These are phyloP conservation scores for Phyllotreta striolata DNA, from an alignment of 2,888 invertebrate species.

Conservation along the genomic window DNA sequence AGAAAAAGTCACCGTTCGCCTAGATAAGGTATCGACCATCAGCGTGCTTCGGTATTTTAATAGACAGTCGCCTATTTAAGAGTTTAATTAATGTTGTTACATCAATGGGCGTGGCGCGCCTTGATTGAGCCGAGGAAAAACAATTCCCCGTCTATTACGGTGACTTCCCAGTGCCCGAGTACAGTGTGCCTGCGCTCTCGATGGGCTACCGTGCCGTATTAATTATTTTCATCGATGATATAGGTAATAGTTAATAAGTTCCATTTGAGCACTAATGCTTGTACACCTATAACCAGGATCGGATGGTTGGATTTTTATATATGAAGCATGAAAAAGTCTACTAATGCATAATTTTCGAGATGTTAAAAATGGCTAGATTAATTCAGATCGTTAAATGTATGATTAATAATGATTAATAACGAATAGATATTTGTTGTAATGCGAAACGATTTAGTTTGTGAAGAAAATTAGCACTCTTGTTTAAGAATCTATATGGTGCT, in stretches of 20 bases:
- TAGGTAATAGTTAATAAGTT: slow-evolving; percentile 14
- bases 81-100: slow-evolving; percentile 58
- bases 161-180: slow-evolving; percentile 24
- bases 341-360: too few species aligned
- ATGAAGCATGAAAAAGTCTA: too few species aligned
- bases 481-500: too few species aligned
- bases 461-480: too few species aligned
- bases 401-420: too few species aligned
- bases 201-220: slow-evolving; percentile 35
- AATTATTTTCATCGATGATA: slow-evolving; percentile 33
- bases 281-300: too few species aligned
- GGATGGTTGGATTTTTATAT: too few species aligned
- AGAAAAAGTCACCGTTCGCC: slow-evolving; percentile 15
- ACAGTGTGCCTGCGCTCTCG: slow-evolving; percentile 18
- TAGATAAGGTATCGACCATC: slow-evolving; percentile 23
- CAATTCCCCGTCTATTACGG: slow-evolving; percentile 36
- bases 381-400: too few species aligned
- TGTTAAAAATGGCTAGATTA: too few species aligned
- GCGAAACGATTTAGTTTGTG: too few species aligned
- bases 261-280: too few species aligned
- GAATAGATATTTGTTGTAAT: too few species aligned
- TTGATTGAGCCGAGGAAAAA: slow-evolving; percentile 51
- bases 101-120: slow-evolving; percentile 52
- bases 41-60: slow-evolving; percentile 52
- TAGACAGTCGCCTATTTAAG: slow-evolving; percentile 57